Evolutionary conservation across 2,113 vertebrate species (phyloP), one percentile per base, ranked within the genome.

Genomic region (Saguinus midas): DNA sequence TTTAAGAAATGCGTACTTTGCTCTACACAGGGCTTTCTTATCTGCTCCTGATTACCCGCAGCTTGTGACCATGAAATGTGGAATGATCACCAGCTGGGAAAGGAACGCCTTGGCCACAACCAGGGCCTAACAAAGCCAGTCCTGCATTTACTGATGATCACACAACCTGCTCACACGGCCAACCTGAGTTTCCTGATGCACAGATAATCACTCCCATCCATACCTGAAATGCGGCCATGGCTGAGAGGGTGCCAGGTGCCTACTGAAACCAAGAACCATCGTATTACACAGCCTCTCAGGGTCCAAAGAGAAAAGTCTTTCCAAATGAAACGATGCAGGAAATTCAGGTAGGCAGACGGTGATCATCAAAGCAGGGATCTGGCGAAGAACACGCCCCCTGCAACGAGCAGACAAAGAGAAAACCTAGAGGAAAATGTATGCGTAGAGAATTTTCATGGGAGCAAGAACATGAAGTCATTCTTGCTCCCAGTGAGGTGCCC

Each of bases 11-110:
- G 85, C 45, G 85, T 45, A 84, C 84, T 95, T 91, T 95, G 83
- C 80, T 96, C 95, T 94, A 45, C 90, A 88, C 58, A 88, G 27
- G 55, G 79, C 95, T 96, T 81, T 73, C 96, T 97, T 97, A 97
- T 97, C 96, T 97, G 92, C 23, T 70, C 90, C 52, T 45, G 78
- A 94, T 95, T 79, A 85, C 37, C 37, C 40, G 86, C 83, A 50
- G 90, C 66, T 90, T 23, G 17, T 86, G 87, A 97, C 93, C 52
- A 1, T 87, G 87, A 95, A 95, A 85, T 52, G 83, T 55, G 58
- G 91, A 92, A 88, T 86, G 50, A 92, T 75, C 23, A 61, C 94
- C 55, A 55, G 64, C 86, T 45, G 18, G 96, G 89, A 95, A 96
- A 87, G 55, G 78, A 97, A 58, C 85, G 80, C 80, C 90, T 79